Evolutionary conservation across 2,113 vertebrate species (phyloP), one percentile per base, ranked within the genome.

Genomic region (Antennarius striatus): DNA sequence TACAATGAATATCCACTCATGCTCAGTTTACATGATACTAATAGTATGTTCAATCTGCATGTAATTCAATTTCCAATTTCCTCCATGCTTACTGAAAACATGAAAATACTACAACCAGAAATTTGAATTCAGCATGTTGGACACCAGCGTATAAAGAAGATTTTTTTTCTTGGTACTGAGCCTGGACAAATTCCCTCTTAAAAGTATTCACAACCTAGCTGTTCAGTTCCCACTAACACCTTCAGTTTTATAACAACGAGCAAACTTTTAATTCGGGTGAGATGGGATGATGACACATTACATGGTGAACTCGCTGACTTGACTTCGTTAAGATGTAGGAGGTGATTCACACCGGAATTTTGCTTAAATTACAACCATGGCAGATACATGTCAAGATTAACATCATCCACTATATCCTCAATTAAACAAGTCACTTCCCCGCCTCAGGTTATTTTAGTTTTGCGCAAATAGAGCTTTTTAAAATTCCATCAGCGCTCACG

Each of bases 401-500:
- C 80, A 73, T 68, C 0, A 70, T 73, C 66, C 40, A 45, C 7
- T 4, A 81, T 73, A 77, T 68, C 52, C 71, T 66, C 63, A 73
- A 80, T 84, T 77, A 84, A 45, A 74, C 55, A 71, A 73, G 64
- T 72, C 63, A 70, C 73, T 61, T 62, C 10, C 58, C 50, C 22
- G 56, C 53, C 71, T 65, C 68, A 53, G 63, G 61, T 68, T 75
- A 50, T 52, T 78, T 80, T 66, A 79, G 54, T 40, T 70, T 51
- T 5, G 16, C 47, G 55, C 60, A 77, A 82, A 84, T 36, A 69
- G 54, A 53, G 66, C 73, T 76, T 83, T 58, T 52, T 56, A 49
- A 77, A 82, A 63, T 63, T 77, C 51, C 56, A 87, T 87, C 85
- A 82, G 88, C 85, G 86, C 86, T 84, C 86, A 83, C 73, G 78